A percentile compares a stretch with the other conserved stretches of the same genome.
These are phyloP conservation scores for Heterodera carotae DNA, from an alignment of 1,140 invertebrate genomes.

Conservation along the genomic window DNA sequence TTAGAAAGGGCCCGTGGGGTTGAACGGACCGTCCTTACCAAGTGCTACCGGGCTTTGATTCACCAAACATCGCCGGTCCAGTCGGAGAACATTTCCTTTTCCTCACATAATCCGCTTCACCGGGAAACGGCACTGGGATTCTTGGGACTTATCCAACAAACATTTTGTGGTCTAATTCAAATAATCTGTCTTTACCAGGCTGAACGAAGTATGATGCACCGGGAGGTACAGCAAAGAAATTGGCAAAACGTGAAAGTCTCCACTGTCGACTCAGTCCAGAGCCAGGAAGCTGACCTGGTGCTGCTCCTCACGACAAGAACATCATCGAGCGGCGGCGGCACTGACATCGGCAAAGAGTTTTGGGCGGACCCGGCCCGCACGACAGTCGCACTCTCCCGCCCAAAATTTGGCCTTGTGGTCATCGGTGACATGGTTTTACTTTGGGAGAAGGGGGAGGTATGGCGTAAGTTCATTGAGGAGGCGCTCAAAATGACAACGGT, in stretches of 20 bases:
- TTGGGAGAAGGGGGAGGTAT: not conserved
- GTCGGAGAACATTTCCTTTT: not conserved
- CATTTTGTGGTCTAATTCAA: not conserved
- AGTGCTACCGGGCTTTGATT: not conserved
- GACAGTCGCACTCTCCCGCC: not conserved
- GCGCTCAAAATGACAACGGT: not conserved
- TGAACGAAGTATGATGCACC: not conserved
- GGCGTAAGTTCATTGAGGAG: not conserved
- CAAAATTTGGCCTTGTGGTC: not conserved
- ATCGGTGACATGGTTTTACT: not conserved
- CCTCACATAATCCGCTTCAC: not conserved
- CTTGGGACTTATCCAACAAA: not conserved
- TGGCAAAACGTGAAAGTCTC: not conserved
- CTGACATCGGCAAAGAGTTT: not conserved
- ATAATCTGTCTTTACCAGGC: not conserved
- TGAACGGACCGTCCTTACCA: not conserved
- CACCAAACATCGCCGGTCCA: not conserved
- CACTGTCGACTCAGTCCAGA: not conserved
- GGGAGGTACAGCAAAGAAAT: not conserved
- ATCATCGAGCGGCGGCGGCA: not conserved
- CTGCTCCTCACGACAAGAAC: not conserved
- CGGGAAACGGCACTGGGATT: not conserved
- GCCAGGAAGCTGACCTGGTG: conserved; percentile 4
- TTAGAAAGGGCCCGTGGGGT: not conserved
- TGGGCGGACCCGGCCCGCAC: conserved; percentile 2